Evolutionary conservation across 2,888 invertebrate genomes (phyloP).

Genomic region (Hyalella azteca): DNA sequence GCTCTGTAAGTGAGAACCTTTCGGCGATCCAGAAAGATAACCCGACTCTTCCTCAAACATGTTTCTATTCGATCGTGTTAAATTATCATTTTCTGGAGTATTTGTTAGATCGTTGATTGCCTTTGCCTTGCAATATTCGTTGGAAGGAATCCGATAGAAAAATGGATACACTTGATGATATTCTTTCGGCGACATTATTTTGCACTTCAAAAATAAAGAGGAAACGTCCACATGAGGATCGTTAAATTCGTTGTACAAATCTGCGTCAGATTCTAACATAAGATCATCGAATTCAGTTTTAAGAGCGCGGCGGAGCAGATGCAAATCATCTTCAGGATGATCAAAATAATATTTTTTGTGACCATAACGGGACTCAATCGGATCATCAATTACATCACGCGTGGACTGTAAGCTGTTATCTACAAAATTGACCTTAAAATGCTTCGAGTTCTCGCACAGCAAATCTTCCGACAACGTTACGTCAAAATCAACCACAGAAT

Average conservation of each 20-base stretch:
- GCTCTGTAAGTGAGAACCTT: background rate
- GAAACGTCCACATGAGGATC: background rate
- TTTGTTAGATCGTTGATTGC: background rate
- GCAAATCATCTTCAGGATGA: background rate
- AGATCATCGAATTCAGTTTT: background rate
- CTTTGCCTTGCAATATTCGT: background rate
- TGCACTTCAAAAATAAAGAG: background rate
- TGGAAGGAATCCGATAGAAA: no score
- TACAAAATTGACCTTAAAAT: slow-evolving; percentile 10
- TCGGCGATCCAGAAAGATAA: background rate
- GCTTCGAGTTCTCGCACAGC: background rate
- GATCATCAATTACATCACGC: background rate
- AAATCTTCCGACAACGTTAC: background rate
- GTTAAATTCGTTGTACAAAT: no score
- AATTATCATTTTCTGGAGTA: background rate
- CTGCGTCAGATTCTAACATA: no score
- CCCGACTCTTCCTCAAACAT: slow-evolving; percentile 7
- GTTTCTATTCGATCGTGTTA: background rate
- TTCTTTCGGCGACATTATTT: background rate
- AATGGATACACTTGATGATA: background rate
- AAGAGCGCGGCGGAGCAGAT: background rate
- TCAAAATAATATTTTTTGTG: no score
- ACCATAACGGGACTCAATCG: no score
- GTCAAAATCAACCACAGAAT: background rate
- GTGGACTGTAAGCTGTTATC: background rate